These are phyloP conservation scores for Intellagama lesueurii DNA, from an alignment of 2,797 vertebrate genomes.

Conservation along the genomic window DNA sequence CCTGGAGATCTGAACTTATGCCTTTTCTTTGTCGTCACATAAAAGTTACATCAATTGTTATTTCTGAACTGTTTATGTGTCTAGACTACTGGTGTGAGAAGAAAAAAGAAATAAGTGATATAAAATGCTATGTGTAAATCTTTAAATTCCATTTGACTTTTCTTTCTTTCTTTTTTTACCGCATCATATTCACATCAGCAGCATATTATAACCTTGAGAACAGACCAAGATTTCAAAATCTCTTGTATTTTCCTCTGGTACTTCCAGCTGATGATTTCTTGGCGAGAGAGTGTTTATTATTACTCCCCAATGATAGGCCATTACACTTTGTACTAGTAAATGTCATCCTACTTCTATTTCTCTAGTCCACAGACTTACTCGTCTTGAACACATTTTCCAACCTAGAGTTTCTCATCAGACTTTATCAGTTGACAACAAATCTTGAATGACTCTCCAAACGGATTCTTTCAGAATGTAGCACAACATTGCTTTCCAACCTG, in stretches of 20 bases:
- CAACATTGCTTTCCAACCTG: neutral
- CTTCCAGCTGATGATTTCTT: conserved; percentile 8
- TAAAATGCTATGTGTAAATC: neutral
- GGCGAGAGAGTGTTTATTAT: neutral
- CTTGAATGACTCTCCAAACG: neutral
- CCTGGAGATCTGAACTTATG: no score
- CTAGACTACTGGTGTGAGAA: neutral
- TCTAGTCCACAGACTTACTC: neutral
- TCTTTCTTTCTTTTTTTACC: neutral
- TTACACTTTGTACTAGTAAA: conserved; percentile 26
- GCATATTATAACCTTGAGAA: neutral
- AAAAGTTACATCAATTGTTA: neutral
- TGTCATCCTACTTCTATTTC: neutral
- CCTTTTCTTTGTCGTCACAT: no score
- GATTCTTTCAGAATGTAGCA: neutral
- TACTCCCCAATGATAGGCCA: neutral
- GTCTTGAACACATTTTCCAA: conserved; percentile 1
- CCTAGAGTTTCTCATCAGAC: neutral
- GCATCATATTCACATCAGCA: neutral
- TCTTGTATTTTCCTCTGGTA: conserved; percentile 6
- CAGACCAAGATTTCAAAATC: neutral
- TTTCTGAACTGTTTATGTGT: neutral
- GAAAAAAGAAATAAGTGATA: neutral
- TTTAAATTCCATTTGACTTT: neutral
- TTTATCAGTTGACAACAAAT: neutral